Evolutionary conservation across 2,797 vertebrate species (phyloP).

Genomic region (Lacerta bilineata): DNA sequence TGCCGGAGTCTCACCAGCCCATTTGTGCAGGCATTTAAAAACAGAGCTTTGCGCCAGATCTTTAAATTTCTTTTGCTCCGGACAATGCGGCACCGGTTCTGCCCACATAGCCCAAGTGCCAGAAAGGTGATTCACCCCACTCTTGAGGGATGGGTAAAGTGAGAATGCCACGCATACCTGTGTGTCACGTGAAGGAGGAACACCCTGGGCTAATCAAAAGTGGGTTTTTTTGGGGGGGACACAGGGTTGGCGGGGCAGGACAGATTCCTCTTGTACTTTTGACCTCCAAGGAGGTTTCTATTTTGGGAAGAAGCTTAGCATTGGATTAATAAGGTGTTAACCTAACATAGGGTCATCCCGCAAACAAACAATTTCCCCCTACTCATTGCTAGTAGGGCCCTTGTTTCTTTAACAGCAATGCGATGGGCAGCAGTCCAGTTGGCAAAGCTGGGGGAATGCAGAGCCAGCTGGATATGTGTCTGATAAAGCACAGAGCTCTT

Average conservation of each 20-base stretch:
- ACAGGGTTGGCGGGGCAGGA: background rate
- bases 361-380: too few species aligned
- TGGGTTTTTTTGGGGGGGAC: background rate
- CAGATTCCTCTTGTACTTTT: background rate
- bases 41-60: background rate
- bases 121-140: slow-evolving; percentile 20
- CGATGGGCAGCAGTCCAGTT: too few species aligned
- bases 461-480: too few species aligned
- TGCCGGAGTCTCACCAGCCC: too few species aligned
- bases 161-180: slow-evolving; percentile 7
- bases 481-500: too few species aligned
- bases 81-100: background rate
- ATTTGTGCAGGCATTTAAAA: background rate
- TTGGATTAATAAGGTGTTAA: background rate
- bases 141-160: slow-evolving; percentile 25
- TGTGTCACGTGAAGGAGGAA: background rate
- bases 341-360: too few species aligned
- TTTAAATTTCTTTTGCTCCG: background rate
- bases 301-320: background rate
- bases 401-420: too few species aligned
- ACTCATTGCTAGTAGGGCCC: too few species aligned
- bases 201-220: background rate
- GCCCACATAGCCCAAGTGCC: background rate
- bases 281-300: background rate
- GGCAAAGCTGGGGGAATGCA: too few species aligned